Evolutionary conservation across 1,140 invertebrate species (phyloP).

Genomic region (Drosophila sulfurigaster): DNA sequence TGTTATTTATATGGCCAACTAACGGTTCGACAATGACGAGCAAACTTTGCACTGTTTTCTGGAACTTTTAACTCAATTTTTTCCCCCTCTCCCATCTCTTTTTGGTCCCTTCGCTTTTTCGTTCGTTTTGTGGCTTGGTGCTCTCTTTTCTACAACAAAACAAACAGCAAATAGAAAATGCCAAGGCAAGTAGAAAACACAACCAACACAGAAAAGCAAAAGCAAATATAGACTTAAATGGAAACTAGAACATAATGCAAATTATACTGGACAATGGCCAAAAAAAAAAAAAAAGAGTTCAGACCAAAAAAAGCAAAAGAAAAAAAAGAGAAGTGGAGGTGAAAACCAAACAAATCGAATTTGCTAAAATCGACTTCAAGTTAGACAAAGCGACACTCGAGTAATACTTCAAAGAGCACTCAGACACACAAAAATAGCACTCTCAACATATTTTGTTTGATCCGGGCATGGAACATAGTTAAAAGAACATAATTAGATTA

Average conservation of each 20-base stretch:
- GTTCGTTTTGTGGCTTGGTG: not conserved
- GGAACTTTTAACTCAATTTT: conserved; percentile 38
- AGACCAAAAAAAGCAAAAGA: conserved; percentile 11
- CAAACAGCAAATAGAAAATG: conserved; percentile 66
- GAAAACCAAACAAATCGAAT: conserved; percentile 9
- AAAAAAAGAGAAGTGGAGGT: too few species aligned
- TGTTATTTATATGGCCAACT: conserved; percentile 58
- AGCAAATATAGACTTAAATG: conserved; percentile 55
- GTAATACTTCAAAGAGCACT: too few species aligned
- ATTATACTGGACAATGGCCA: conserved; percentile 57
- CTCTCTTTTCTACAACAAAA: conserved; percentile 23
- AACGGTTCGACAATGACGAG: conserved; percentile 63
- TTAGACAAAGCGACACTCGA: conserved; percentile 5
- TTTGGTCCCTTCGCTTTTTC: too few species aligned
- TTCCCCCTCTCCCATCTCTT: not conserved
- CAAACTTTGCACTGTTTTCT: conserved; percentile 61
- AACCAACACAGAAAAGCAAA: conserved; percentile 18
- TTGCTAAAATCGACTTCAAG: conserved; percentile 4
- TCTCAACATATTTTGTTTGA: not conserved
- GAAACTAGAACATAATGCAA: conserved; percentile 62
- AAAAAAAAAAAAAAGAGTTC: conserved; percentile 46
- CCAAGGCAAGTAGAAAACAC: conserved; percentile 36
- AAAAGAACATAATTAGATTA: too few species aligned
- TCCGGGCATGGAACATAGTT: not conserved
- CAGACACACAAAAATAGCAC: too few species aligned